phyloP scores from a whole-genome alignment of 2,797 vertebrate genomes.

The Toxotes lorentzi region DNA sequence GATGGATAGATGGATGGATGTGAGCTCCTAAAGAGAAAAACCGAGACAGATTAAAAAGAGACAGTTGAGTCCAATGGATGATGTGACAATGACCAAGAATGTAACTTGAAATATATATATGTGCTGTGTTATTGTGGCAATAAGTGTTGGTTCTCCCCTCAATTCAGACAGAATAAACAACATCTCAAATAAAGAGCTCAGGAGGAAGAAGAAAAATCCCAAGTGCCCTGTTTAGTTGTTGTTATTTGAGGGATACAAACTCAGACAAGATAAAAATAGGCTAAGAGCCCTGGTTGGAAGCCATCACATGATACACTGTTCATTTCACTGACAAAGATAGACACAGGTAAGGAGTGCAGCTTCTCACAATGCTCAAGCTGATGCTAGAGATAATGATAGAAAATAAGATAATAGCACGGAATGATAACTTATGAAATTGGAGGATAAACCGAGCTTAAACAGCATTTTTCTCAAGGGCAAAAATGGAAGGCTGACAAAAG shows the following conservation, averaged over 20 bases:
- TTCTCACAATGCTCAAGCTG: background rate
- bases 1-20: conserved; percentile 1
- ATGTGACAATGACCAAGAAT: conserved; percentile 13
- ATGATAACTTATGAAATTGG: background rate
- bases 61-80: background rate
- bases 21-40: background rate
- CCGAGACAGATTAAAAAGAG: background rate
- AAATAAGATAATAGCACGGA: background rate
- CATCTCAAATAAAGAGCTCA: conserved; percentile 13
- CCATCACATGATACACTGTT: conserved; percentile 31
- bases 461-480: background rate
- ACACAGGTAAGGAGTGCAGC: conserved; percentile 20
- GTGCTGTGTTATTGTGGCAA: background rate
- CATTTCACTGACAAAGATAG: conserved; percentile 34
- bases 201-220: conserved; percentile 26
- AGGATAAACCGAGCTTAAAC: background rate
- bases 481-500: conserved; percentile 3
- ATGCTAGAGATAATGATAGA: conserved; percentile 5
- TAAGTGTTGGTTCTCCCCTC: background rate
- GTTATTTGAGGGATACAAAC: conserved; percentile 44
- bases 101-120: background rate
- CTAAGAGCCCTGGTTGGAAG: conserved; percentile 27
- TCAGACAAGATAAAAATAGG: conserved; percentile 63
- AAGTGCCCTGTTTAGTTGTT: conserved; percentile 49
- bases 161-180: conserved; percentile 41